Conservation (phyloP, 1,140 invertebrate genomes). For the Caenorhabditis remanei region DNA sequence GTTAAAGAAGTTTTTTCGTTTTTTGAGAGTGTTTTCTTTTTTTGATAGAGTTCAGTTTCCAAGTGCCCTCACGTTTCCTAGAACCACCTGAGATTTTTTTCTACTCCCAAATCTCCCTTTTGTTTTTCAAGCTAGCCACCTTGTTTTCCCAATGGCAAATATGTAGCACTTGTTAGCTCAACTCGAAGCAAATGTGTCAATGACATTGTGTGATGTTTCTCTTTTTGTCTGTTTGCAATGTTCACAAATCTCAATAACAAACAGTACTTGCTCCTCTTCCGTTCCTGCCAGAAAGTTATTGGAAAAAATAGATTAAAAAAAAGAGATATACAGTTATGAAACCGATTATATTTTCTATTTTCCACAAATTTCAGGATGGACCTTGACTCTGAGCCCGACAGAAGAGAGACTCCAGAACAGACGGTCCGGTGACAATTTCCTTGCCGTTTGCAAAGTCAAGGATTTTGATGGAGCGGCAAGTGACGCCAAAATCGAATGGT, state of each 20-base stretch:
- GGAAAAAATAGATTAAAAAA: neutral
- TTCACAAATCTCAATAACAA: constrained; percentile 19
- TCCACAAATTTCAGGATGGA: constrained; percentile 52
- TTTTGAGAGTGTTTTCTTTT: no score
- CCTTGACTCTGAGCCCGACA: constrained; percentile 41
- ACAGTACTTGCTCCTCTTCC: neutral
- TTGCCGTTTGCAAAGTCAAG: constrained; percentile 61
- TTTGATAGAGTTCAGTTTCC: neutral
- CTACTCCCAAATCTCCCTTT: no score
- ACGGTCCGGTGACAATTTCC: constrained; percentile 61
- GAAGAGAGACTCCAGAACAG: constrained; percentile 56
- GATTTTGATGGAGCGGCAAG: constrained; percentile 61
- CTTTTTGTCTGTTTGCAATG: constrained; percentile 33
- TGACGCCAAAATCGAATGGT: constrained; percentile 61
- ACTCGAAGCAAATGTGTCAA: constrained; percentile 48
- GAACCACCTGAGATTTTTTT: no score
- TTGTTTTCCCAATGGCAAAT: neutral
- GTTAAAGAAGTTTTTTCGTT: no score
- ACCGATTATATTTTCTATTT: neutral
- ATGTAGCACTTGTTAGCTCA: neutral
- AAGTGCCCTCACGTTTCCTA: no score
- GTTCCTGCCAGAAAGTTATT: neutral
- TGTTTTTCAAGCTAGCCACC: no score
- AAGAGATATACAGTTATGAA: neutral
- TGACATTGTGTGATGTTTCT: constrained; percentile 26